Evolutionary conservation across 1,140 invertebrate species (phyloP).

Genomic region (Bombus soroeensis): DNA sequence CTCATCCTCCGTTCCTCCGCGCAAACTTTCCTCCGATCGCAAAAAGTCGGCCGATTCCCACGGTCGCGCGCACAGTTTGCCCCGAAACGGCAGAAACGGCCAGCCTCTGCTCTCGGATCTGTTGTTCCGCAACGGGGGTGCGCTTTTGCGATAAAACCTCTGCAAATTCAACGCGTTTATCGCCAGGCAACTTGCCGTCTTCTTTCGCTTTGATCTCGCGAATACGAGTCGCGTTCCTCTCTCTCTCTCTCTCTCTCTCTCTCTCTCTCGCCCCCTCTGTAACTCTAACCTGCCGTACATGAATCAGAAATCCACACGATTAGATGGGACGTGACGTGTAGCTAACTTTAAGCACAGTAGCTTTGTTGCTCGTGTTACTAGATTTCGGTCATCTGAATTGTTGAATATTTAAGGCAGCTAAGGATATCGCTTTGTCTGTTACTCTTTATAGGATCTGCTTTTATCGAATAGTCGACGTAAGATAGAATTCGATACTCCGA

Average conservation of each 20-base stretch:
- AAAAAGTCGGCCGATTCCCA: constrained; percentile 22
- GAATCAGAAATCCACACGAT: neutral
- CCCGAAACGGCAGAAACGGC: neutral
- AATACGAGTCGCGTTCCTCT: constrained; percentile 50
- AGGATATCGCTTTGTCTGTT: too few species aligned
- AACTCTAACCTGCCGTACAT: neutral
- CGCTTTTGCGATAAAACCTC: neutral
- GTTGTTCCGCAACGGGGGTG: constrained; percentile 10
- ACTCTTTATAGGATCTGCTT: too few species aligned
- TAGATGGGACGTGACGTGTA: neutral
- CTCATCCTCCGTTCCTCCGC: neutral
- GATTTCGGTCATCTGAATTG: neutral
- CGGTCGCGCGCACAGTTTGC: neutral
- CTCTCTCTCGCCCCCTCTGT: too few species aligned
- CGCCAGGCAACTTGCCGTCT: constrained; percentile 48
- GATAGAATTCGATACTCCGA: too few species aligned
- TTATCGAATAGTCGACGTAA: too few species aligned
- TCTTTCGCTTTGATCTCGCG: constrained; percentile 63
- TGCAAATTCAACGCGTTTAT: constrained; percentile 33
- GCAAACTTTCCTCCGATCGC: neutral
- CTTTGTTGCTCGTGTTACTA: too few species aligned
- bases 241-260: neutral
- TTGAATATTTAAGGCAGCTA: neutral
- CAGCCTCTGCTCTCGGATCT: constrained; percentile 8
- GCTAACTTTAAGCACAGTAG: neutral